Conservation (phyloP, 2,888 invertebrate species). For the Drosophila neutralis region DNA sequence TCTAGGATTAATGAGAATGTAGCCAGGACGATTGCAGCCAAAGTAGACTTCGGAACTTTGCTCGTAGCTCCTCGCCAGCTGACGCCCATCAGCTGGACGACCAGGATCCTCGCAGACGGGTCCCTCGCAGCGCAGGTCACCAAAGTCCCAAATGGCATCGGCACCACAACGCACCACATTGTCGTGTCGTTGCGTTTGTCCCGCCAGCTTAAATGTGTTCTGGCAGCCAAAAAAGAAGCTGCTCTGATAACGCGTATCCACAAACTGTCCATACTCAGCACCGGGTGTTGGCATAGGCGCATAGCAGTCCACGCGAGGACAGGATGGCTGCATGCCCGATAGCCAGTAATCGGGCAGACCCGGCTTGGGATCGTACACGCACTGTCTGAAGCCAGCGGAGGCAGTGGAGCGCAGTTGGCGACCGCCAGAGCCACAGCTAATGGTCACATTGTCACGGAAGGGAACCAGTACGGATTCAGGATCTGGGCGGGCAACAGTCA, state of each 20-base stretch:
- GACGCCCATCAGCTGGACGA: constrained; percentile 95
- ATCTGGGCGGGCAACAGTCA: constrained; percentile 91
- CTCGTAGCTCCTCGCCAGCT: constrained; percentile 93
- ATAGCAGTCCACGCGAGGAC: constrained; percentile 96
- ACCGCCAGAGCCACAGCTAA: constrained; percentile 92
- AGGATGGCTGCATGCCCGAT: constrained; percentile 93
- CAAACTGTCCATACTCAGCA: constrained; percentile 95
- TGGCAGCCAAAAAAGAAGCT: constrained; percentile 98
- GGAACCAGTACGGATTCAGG: constrained; percentile 93
- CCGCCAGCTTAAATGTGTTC: constrained; percentile 96
- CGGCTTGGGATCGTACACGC: constrained; percentile 97
- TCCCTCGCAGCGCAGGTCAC: constrained; percentile 96
- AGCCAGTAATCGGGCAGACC: constrained; percentile 96
- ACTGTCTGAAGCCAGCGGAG: constrained; percentile 94
- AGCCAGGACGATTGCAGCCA: constrained; percentile 95
- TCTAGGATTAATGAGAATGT: constrained; percentile 95
- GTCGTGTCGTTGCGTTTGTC: constrained; percentile 95
- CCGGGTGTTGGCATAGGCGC: constrained; percentile 95
- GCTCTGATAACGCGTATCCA: constrained; percentile 95
- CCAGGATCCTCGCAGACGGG: constrained; percentile 98
- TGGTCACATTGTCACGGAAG: constrained; percentile 95
- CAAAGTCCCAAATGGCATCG: constrained; percentile 98
- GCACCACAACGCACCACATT: constrained; percentile 96
- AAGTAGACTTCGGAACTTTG: constrained; percentile 96
- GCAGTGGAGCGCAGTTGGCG: constrained; percentile 92